Base-by-base conservation (phyloP, 2,888 invertebrate genomes). In the Drymonia ruficornis region DNA sequence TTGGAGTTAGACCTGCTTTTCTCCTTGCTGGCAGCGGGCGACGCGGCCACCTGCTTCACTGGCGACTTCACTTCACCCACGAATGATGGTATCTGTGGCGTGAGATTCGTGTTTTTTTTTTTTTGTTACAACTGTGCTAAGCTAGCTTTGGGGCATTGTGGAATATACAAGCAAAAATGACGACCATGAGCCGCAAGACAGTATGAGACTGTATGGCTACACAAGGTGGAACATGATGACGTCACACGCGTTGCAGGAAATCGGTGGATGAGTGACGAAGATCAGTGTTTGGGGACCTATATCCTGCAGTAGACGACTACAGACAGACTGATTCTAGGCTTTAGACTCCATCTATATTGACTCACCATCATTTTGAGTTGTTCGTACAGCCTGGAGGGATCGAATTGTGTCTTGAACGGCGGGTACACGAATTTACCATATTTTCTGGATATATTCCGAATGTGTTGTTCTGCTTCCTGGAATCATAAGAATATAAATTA, bases 351-450 rank as follows among this genome's bases (percentile, higher is more conserved):
- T 23, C 23, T 23, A 7, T 6, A 23, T 6, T 23, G 2, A 45
- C 42, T 43, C 76, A 96, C 93, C 94, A 96, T 94, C 62, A 93
- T 80, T 74, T 94, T 93, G 44, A 96, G 83, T 72, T 96, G 95
- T 61, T 94, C 93, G 9, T 89, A 79, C 65, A 95, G 91, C 52
- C 94, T 93, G 11, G 86, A 81, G 0, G 96, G 95, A 60, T 96
- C 95, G 69, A 96, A 95, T 0, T 91, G 94, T 23, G 95, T 95
- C 65, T 95, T 95, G 71, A 94, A 95, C 0, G 95, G 94, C 0
- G 97, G 96, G 84, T 96, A 96, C 29, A 94, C 92, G 77, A 97
- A 97, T 61, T 90, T 90, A 0, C 96, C 96, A 81, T 95, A 96
- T 72, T 95, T 95, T 42, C 94, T 91, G 56, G 94, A 94, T 61